A percentile compares a stretch with the other conserved stretches of the same genome.
These are phyloP conservation scores for Acrocephalus arundinaceus DNA, from an alignment of 2,113 vertebrate species.

Conservation along the genomic window DNA sequence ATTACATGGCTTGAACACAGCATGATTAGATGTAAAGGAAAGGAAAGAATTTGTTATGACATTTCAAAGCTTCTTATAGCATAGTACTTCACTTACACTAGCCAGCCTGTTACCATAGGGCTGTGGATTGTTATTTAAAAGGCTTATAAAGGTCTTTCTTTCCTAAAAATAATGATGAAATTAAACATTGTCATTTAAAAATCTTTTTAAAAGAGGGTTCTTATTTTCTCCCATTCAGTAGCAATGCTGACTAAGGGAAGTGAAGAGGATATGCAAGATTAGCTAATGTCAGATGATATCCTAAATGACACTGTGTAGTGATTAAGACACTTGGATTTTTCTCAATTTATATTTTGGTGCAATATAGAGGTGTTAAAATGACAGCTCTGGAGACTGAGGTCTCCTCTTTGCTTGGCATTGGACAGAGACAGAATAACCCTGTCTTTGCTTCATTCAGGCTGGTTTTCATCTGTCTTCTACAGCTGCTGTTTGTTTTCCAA, in stretches of 20 bases:
- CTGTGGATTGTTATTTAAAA: constrained; percentile 60
- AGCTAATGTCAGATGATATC: background rate
- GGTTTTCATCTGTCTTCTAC: background rate
- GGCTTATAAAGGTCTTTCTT: constrained; percentile 24
- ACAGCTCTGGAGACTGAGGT: background rate
- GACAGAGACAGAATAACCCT: background rate
- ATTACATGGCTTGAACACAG: background rate
- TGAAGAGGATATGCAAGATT: constrained; percentile 30
- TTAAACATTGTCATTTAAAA: constrained; percentile 37
- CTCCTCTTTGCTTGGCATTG: background rate
- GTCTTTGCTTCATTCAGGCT: background rate
- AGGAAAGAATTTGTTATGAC: constrained; percentile 21
- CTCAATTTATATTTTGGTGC: background rate
- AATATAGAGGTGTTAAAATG: background rate
- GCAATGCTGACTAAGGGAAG: background rate
- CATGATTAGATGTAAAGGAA: constrained; percentile 3
- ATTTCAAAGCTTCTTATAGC: constrained; percentile 65
- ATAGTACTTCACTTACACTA: constrained; percentile 28
- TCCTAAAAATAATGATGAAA: constrained; percentile 48
- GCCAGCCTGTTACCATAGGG: constrained; percentile 10
- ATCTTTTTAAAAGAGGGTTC: constrained; percentile 16
- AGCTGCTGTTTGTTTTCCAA: background rate
- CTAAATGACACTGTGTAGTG: background rate
- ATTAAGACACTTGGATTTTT: background rate
- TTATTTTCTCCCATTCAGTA: constrained; percentile 13